phyloP scores from a whole-genome alignment of 2,888 invertebrate species.

The Neoaliturus tenellus region DNA sequence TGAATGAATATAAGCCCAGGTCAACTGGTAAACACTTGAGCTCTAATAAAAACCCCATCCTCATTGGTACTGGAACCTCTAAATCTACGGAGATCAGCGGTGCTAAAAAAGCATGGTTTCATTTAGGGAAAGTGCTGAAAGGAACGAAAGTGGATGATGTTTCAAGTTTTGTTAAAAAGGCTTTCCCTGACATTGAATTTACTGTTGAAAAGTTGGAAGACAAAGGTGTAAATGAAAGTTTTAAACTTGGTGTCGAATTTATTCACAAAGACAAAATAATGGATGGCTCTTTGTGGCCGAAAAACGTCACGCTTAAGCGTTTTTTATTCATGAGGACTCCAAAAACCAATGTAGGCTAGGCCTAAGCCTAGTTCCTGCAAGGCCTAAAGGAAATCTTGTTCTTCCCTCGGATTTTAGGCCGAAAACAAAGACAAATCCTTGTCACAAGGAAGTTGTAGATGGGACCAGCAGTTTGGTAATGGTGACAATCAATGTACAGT shows the following conservation, averaged over 20 bases:
- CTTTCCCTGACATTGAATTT: constrained; percentile 20
- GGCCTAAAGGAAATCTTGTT: neutral
- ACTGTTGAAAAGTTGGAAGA: constrained; percentile 39
- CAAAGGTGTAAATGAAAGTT: constrained; percentile 26
- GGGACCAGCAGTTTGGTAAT: neutral
- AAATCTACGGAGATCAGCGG: neutral
- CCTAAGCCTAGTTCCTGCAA: neutral
- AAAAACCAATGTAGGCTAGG: neutral
- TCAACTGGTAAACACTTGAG: neutral
- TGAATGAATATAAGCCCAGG: neutral
- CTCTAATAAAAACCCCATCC: neutral
- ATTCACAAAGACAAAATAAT: constrained; percentile 1
- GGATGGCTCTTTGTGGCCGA: neutral
- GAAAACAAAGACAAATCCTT: neutral
- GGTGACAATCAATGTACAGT: neutral
- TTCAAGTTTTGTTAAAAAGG: constrained; percentile 71
- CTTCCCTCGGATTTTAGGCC: neutral
- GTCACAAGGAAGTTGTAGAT: neutral
- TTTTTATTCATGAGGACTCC: neutral
- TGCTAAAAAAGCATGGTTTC: constrained; percentile 41
- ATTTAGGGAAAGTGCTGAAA: constrained; percentile 17
- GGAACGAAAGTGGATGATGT: constrained; percentile 32
- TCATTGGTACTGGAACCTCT: neutral
- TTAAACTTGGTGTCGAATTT: constrained; percentile 51
- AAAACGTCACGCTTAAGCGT: constrained; percentile 10